Percentiles rank a stretch among this genome's conserved stretches.
Evolutionary conservation across 2,888 invertebrate species (phyloP).

Genomic region (Spilarctia lutea): DNA sequence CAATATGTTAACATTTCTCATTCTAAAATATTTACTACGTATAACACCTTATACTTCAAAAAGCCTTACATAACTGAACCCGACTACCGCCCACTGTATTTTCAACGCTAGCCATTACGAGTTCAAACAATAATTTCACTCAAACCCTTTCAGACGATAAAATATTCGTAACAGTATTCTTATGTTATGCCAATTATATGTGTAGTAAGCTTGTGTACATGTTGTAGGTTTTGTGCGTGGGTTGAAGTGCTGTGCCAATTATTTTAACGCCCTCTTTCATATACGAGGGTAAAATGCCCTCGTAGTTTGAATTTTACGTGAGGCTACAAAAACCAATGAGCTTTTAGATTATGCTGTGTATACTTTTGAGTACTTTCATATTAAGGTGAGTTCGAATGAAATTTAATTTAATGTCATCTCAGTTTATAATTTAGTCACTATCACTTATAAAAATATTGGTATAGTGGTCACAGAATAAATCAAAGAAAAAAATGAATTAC

Average conservation of each 20-base stretch:
- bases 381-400: neutral
- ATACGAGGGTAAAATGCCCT: neutral
- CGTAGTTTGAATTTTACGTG: neutral
- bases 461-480: too few species aligned
- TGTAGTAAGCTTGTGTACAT: slow-evolving; percentile 3
- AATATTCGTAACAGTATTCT: slow-evolving; percentile 41
- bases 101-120: slow-evolving; percentile 26
- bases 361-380: neutral
- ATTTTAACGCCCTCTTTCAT: slow-evolving; percentile 6
- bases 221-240: slow-evolving; percentile 1
- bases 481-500: too few species aligned
- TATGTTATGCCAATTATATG: slow-evolving; percentile 28
- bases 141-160: slow-evolving; percentile 34
- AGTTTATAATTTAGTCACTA: too few species aligned
- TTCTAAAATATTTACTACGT: neutral
- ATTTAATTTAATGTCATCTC: neutral
- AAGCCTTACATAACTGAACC: neutral
- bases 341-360: neutral
- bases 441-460: too few species aligned
- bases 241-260: neutral
- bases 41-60: neutral
- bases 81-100: slow-evolving; percentile 37
- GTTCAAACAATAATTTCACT: slow-evolving; percentile 3
- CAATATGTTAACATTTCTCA: neutral
- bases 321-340: neutral